phyloP scores from a whole-genome alignment of 2,113 vertebrate genomes.

The mouse (Mus musculus) region DNA sequence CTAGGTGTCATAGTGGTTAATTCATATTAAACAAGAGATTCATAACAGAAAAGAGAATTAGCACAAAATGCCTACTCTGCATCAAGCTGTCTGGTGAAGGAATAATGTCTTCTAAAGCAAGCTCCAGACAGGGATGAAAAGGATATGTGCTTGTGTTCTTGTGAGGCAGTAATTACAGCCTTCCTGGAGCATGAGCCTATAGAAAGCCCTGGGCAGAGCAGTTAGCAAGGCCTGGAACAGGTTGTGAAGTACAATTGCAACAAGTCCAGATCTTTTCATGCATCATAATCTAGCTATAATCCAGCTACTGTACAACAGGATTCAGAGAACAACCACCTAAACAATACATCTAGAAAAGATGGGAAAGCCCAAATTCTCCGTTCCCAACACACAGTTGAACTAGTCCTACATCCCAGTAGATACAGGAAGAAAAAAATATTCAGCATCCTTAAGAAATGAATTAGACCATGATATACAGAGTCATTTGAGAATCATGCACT shows the following conservation, averaged over 20 bases:
- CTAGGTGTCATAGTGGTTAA: neutral
- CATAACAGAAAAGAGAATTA: neutral
- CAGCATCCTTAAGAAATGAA: neutral
- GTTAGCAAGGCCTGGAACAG: neutral
- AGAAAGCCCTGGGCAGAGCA: neutral
- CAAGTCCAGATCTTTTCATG: neutral
- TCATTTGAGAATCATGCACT: neutral
- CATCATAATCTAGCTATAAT: neutral
- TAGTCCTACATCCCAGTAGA: neutral
- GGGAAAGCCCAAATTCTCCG: neutral
- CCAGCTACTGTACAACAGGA: too few relatives aligned
- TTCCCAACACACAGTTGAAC: neutral
- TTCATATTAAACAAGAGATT: slow-evolving; percentile 53
- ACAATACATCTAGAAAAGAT: neutral
- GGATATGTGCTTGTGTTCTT: neutral
- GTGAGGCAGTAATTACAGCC: neutral
- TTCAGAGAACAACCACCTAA: neutral
- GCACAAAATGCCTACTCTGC: neutral
- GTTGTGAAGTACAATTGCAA: neutral
- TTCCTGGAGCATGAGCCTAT: neutral
- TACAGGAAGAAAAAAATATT: too few relatives aligned
- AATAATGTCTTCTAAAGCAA: neutral
- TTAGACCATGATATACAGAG: neutral
- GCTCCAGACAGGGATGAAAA: too few relatives aligned
- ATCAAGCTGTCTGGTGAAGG: neutral